phyloP scores from a whole-genome alignment of 2,797 vertebrate species.

The Cirrhinus molitorella region DNA sequence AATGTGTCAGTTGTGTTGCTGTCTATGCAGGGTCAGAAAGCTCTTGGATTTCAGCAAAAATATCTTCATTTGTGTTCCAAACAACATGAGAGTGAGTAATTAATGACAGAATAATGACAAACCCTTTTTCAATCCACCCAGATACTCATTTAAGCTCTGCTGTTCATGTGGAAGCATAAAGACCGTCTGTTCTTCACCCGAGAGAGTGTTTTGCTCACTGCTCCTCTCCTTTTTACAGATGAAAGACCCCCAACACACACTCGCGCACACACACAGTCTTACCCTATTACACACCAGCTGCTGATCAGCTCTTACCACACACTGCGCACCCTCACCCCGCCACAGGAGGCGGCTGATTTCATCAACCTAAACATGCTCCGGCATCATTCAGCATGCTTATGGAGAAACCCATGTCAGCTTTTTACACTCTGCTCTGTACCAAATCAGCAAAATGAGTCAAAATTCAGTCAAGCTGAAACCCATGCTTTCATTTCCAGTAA shows the following conservation, averaged over 20 bases:
- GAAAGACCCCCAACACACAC: slow-evolving; percentile 32
- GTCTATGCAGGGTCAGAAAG: too few relatives aligned
- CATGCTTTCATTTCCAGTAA: slow-evolving; percentile 21
- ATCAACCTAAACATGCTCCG: slow-evolving; percentile 9
- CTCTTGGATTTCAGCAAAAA: too few relatives aligned
- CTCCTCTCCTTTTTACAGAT: slow-evolving; percentile 19
- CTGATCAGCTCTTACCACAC: slow-evolving; percentile 38
- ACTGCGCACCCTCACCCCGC: slow-evolving; percentile 15
- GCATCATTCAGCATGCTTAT: background rate
- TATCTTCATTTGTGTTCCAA: too few relatives aligned
- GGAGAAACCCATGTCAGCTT: slow-evolving; percentile 6
- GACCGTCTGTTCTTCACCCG: slow-evolving; percentile 16
- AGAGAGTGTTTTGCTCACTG: slow-evolving; percentile 30
- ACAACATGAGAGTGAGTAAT: too few relatives aligned
- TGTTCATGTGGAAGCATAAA: background rate
- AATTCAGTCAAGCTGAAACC: slow-evolving; percentile 16
- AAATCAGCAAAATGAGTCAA: slow-evolving; percentile 32
- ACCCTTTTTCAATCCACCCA: background rate
- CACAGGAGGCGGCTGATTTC: slow-evolving; percentile 17
- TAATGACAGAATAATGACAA: too few relatives aligned
- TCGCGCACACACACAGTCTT: slow-evolving; percentile 27
- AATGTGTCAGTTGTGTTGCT: too few relatives aligned
- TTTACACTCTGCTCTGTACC: slow-evolving; percentile 17
- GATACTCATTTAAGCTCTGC: background rate
- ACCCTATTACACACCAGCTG: slow-evolving; percentile 41